These are phyloP conservation scores for Andrena fulva DNA, from an alignment of 2,888 invertebrate species.

Conservation along the genomic window DNA sequence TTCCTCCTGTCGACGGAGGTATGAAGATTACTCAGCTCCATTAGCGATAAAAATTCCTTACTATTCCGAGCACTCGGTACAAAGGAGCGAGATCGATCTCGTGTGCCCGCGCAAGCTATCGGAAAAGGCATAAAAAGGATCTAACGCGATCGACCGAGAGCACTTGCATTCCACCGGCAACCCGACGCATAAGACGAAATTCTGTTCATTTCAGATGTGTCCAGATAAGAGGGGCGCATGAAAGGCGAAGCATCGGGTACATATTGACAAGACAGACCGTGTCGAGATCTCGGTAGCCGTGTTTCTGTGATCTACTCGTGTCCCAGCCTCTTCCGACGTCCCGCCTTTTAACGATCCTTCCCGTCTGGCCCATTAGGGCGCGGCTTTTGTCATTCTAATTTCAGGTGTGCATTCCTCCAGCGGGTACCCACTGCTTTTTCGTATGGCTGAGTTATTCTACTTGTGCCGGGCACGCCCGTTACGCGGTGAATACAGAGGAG, in stretches of 20 bases:
- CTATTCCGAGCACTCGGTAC: not conserved
- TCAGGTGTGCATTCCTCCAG: slow-evolving; percentile 55
- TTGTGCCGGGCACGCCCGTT: slow-evolving; percentile 28
- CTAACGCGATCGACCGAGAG: slow-evolving; percentile 12
- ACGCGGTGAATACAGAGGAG: slow-evolving; percentile 1
- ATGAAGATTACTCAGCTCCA: not conserved
- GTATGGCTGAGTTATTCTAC: slow-evolving; percentile 28
- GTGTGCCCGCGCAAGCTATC: not conserved
- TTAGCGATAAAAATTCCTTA: not conserved
- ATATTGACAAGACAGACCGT: slow-evolving; percentile 15
- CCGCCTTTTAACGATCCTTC: slow-evolving; percentile 25
- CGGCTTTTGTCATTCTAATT: slow-evolving; percentile 73
- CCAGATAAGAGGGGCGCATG: slow-evolving; percentile 15
- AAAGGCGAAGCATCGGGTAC: slow-evolving; percentile 1
- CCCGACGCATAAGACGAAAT: slow-evolving; percentile 15
- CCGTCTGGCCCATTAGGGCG: slow-evolving; percentile 54
- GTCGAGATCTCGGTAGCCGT: slow-evolving; percentile 8
- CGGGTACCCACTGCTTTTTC: slow-evolving; percentile 30
- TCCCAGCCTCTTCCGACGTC: slow-evolving; percentile 30
- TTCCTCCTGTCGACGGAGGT: not conserved
- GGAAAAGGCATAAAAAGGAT: not conserved
- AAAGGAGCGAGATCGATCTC: not conserved
- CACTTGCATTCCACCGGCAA: not conserved
- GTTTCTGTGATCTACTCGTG: slow-evolving; percentile 39
- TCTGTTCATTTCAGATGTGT: slow-evolving; percentile 14